Conservation (phyloP, 2,113 vertebrate genomes). For the Pogonocichla stellata region DNA sequence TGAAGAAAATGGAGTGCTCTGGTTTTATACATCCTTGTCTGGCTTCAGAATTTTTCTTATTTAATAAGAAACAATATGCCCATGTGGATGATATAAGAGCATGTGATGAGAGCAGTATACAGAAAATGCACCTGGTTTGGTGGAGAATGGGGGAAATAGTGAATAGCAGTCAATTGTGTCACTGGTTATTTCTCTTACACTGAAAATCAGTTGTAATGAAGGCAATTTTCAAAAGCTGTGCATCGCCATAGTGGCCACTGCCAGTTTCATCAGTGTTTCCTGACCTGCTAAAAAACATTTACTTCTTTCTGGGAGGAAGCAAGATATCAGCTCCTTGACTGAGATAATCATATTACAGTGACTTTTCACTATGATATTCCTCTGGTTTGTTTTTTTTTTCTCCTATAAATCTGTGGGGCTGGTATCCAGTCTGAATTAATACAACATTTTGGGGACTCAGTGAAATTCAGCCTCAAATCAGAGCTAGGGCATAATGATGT, state of each 20-base stretch:
- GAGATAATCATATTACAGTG: not conserved
- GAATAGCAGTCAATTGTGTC: not conserved
- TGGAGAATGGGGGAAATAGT: not conserved
- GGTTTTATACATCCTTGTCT: not conserved
- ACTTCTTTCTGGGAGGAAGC: not conserved
- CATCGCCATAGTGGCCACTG: not conserved
- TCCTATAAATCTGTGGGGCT: not conserved
- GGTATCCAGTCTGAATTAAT: not conserved
- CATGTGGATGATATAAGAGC: not conserved
- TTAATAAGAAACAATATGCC: not conserved
- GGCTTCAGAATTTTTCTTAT: not conserved
- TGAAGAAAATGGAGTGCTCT: not conserved
- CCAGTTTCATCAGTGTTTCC: not conserved
- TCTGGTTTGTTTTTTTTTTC: not conserved
- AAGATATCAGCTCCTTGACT: not conserved
- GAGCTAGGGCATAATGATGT: not conserved
- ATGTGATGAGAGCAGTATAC: not conserved
- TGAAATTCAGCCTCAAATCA: not conserved
- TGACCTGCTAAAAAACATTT: not conserved
- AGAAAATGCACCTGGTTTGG: not conserved
- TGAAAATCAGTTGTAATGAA: not conserved
- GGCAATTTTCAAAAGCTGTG: not conserved
- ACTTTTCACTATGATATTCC: not conserved
- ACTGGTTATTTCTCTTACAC: not conserved
- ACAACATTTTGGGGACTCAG: rapidly evolving